Percentiles rank a stretch among this genome's conserved stretches.
These are phyloP conservation scores for Blastobasis adustella DNA, from an alignment of 2,888 invertebrate genomes.

Conservation along the genomic window DNA sequence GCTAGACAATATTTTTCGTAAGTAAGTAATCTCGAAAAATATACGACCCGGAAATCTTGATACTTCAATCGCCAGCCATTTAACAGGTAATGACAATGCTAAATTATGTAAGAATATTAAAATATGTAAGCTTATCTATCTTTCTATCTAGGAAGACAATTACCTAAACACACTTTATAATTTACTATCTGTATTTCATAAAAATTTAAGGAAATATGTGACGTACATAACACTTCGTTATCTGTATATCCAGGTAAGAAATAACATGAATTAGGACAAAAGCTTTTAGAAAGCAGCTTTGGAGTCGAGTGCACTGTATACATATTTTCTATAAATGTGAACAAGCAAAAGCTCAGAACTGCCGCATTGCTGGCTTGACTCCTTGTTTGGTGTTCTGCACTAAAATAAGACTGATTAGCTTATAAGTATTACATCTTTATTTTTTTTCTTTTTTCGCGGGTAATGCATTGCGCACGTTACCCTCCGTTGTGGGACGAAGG, in stretches of 20 bases:
- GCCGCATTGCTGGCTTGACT: neutral
- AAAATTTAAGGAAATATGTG: too few relatives aligned
- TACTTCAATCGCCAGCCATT: too few relatives aligned
- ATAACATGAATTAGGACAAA: slow-evolving; percentile 42
- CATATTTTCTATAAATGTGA: neutral
- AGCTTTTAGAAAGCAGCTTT: slow-evolving; percentile 47
- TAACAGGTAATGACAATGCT: slow-evolving; percentile 15
- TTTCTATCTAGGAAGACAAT: slow-evolving; percentile 1
- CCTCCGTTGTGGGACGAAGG: too few relatives aligned
- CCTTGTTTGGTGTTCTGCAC: neutral
- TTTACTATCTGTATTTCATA: too few relatives aligned
- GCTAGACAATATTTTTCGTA: too few relatives aligned
- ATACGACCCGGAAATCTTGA: too few relatives aligned
- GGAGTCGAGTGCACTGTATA: slow-evolving; percentile 23
- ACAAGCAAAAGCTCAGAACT: neutral
- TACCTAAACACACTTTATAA: too few relatives aligned
- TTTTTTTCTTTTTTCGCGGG: too few relatives aligned
- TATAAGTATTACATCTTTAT: neutral
- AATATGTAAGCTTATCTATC: slow-evolving; percentile 27
- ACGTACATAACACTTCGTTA: too few relatives aligned
- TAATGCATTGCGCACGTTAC: too few relatives aligned
- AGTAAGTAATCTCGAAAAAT: too few relatives aligned
- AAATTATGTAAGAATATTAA: slow-evolving; percentile 50
- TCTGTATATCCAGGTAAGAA: slow-evolving; percentile 30
- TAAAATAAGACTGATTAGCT: neutral